Evolutionary conservation across 1,140 invertebrate species (phyloP), one percentile per base, ranked within the genome.

Genomic region (Zaprionus camerounensis): DNA sequence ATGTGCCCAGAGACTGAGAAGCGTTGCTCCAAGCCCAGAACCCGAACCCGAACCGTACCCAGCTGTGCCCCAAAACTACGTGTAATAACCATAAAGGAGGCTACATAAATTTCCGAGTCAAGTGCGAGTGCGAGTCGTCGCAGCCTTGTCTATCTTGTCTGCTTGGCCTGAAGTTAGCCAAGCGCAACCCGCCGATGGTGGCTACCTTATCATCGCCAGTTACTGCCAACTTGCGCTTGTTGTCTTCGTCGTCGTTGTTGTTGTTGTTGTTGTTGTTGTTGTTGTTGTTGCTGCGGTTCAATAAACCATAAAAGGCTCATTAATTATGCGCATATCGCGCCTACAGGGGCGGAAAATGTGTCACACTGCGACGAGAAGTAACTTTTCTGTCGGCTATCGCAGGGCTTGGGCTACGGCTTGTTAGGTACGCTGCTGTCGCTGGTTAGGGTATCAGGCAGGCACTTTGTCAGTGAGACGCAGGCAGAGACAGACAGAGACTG

Each of bases 241-340:
- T 57, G 56, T 24, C 36, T 6, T 5, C 55, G 28, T 41, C 41
- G 26, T 36, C 24, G 26, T 38, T 41, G 17, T 7, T 58, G 15
- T 56, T 36, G 41, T 22, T n/a, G n/a, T n/a, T n/a, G n/a, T n/a
- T n/a, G n/a, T n/a, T n/a, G 26, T 38, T 41, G 17, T 7, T 58
- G 15, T 56, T 51, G 71, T 22, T 51, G 55, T 38, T 72, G 78
- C 73, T 91, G 82, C 83, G 90, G 91, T 92, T 91, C 91, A 92
- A 92, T 92, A 92, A 92, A 91, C 91, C 90, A 92, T 92, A 92
- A 91, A 92, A 91, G 84, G 81, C 91, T 92, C 91, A 92, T 92
- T 92, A 92, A 92, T 92, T 92, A 92, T 92, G 91, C 91, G 90
- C 91, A 83, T 91, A 92, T 92, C 91, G 83, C 85, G 86, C 85